phyloP scores from a whole-genome alignment of 2,888 invertebrate species.

The Herminia tarsipennalis region DNA sequence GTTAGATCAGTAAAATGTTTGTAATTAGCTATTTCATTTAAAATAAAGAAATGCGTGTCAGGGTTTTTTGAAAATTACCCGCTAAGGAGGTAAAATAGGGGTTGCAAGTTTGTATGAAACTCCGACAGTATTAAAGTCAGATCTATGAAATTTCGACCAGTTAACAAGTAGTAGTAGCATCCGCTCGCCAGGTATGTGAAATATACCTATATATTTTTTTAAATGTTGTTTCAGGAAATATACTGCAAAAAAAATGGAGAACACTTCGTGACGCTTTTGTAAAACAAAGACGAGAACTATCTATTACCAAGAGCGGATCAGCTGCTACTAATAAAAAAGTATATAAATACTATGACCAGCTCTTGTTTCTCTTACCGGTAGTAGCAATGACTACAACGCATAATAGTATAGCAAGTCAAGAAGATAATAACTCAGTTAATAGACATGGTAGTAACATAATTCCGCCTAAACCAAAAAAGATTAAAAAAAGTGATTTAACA shows the following conservation, averaged over 20 bases:
- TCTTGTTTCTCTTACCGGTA: conserved; percentile 6
- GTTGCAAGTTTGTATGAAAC: neutral
- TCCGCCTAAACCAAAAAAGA: neutral
- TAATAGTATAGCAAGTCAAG: neutral
- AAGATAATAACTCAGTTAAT: neutral
- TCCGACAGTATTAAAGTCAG: neutral
- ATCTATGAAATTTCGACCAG: neutral
- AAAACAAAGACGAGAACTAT: conserved; percentile 1
- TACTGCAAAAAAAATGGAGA: conserved; percentile 7
- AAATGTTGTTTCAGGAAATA: conserved; percentile 1
- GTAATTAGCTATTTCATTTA: neutral
- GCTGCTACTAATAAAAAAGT: neutral
- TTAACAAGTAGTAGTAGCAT: neutral
- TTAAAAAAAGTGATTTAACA: neutral
- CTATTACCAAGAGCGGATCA: neutral
- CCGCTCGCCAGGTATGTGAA: neutral
- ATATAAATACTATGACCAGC: conserved; percentile 6
- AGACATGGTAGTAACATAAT: neutral
- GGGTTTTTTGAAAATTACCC: too few species aligned
- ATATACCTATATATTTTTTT: conserved; percentile 6
- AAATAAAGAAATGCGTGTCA: too few species aligned
- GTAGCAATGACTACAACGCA: conserved; percentile 1
- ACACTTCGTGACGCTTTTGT: conserved; percentile 8
- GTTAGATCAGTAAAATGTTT: too few species aligned
- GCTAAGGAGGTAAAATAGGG: too few species aligned